phyloP scores from a whole-genome alignment of 2,888 invertebrate species.

The Cerastoderma edule region DNA sequence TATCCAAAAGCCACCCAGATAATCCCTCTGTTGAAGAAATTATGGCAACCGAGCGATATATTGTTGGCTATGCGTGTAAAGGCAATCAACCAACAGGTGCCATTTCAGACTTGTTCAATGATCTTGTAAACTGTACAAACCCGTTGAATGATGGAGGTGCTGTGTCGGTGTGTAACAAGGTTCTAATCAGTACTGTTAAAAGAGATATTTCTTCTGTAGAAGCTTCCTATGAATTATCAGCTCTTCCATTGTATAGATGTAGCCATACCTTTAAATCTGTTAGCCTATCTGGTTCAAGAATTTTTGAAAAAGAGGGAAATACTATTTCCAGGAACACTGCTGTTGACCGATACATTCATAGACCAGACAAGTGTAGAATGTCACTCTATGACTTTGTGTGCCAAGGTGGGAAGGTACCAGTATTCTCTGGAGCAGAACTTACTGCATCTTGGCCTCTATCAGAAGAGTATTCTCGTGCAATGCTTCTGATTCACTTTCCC shows the following conservation, averaged over 20 bases:
- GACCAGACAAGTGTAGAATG: neutral
- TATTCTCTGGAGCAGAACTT: slow-evolving; percentile 12
- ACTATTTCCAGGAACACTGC: slow-evolving; percentile 6
- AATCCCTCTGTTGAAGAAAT: slow-evolving; percentile 67
- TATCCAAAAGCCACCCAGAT: slow-evolving; percentile 56
- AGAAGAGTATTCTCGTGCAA: slow-evolving; percentile 50
- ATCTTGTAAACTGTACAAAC: slow-evolving; percentile 30
- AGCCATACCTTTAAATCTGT: slow-evolving; percentile 59
- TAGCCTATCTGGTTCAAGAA: slow-evolving; percentile 50
- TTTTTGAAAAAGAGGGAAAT: slow-evolving; percentile 39
- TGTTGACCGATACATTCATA: slow-evolving; percentile 37
- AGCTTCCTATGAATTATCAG: slow-evolving; percentile 54
- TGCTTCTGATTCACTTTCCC: slow-evolving; percentile 57
- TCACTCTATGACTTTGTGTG: slow-evolving; percentile 31
- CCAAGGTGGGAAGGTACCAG: slow-evolving; percentile 30
- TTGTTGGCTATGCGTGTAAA: slow-evolving; percentile 59
- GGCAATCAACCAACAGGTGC: slow-evolving; percentile 60
- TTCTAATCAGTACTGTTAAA: slow-evolving; percentile 59
- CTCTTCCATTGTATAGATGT: slow-evolving; percentile 44
- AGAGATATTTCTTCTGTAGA: slow-evolving; percentile 59
- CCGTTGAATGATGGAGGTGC: slow-evolving; percentile 1
- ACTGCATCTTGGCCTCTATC: slow-evolving; percentile 49
- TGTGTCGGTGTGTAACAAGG: slow-evolving; percentile 48
- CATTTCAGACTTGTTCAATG: slow-evolving; percentile 41
- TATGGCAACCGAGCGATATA: slow-evolving; percentile 50